Evolutionary conservation across 2,888 invertebrate species (phyloP).

Genomic region (Germaria angustata): DNA sequence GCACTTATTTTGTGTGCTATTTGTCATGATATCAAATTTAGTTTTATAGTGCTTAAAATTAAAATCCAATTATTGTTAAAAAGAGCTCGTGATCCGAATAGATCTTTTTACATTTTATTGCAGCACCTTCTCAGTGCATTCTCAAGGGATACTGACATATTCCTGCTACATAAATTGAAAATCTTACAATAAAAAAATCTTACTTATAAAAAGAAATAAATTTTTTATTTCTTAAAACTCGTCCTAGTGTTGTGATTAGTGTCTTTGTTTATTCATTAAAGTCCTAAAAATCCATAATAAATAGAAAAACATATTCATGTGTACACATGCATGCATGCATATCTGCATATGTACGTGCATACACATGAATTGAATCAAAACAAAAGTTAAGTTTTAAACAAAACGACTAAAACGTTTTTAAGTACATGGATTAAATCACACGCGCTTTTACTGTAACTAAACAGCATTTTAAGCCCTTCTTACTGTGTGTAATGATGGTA

Average conservation of each 20-base stretch:
- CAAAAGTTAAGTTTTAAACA: slow-evolving; percentile 22
- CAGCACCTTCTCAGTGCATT: too few relatives aligned
- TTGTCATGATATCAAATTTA: too few relatives aligned
- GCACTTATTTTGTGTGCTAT: too few relatives aligned
- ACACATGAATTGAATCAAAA: slow-evolving; percentile 4
- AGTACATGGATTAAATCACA: slow-evolving; percentile 46
- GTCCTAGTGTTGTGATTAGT: slow-evolving; percentile 32
- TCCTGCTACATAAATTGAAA: not conserved
- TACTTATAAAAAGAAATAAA: slow-evolving; percentile 9
- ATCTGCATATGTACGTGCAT: not conserved
- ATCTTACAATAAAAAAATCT: not conserved
- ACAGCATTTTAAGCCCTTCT: slow-evolving; percentile 24
- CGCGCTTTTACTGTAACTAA: slow-evolving; percentile 46
- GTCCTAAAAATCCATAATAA: slow-evolving; percentile 34
- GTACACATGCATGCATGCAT: not conserved
- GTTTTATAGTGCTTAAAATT: too few relatives aligned
- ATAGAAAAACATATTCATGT: not conserved
- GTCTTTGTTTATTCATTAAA: slow-evolving; percentile 45
- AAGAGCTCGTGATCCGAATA: too few relatives aligned
- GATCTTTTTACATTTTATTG: too few relatives aligned
- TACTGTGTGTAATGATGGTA: not conserved
- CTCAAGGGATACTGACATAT: too few relatives aligned
- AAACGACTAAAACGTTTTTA: slow-evolving; percentile 12
- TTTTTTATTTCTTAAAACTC: not conserved
- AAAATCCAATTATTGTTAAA: too few relatives aligned